Evolutionary conservation across 2,888 invertebrate genomes (phyloP).

Genomic region (Muschampia plurimacula): DNA sequence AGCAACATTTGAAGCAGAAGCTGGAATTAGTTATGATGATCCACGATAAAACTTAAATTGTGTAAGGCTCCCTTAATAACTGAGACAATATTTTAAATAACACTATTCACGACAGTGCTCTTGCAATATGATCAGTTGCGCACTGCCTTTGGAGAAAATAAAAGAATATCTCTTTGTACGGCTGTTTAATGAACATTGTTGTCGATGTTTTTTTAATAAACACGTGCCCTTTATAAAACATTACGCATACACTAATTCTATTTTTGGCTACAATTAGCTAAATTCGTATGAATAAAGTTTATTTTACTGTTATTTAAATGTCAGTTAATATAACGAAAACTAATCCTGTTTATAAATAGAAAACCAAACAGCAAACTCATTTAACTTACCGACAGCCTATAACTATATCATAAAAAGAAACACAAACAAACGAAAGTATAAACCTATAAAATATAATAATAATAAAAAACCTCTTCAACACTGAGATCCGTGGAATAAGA

Average conservation of each 20-base stretch:
- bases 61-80: too few species aligned
- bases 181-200: too few species aligned
- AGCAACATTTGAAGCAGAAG: too few species aligned
- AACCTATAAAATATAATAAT: slow-evolving; percentile 42
- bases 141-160: too few species aligned
- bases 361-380: background rate
- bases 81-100: too few species aligned
- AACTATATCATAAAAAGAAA: slow-evolving; percentile 39
- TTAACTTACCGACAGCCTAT: slow-evolving; percentile 12
- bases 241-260: background rate
- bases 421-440: slow-evolving; percentile 41
- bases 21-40: too few species aligned
- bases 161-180: too few species aligned
- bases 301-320: background rate
- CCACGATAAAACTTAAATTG: too few species aligned
- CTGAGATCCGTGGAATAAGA: slow-evolving; percentile 62
- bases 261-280: background rate
- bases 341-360: background rate
- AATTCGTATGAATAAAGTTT: background rate
- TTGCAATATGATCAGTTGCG: too few species aligned
- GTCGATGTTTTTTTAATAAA: too few species aligned
- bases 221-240: too few species aligned
- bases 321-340: background rate
- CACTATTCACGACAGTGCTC: too few species aligned
- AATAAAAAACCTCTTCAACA: slow-evolving; percentile 49